Evolutionary conservation across 2,113 vertebrate species (phyloP).

Genomic region (Gadus macrocephalus): DNA sequence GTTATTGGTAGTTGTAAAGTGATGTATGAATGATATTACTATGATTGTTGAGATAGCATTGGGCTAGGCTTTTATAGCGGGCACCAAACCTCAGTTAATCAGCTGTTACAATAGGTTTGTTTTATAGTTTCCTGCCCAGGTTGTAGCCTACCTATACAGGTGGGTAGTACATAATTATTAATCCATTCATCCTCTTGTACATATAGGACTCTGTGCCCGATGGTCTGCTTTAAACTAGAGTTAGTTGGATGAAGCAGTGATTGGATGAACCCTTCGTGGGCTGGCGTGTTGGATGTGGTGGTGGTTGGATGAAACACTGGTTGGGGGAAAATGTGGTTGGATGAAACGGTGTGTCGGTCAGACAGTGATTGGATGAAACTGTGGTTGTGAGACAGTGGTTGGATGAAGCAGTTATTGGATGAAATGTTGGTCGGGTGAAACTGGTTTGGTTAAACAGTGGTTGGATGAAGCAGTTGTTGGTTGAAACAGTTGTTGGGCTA

Average conservation of each 20-base stretch:
- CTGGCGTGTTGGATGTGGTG: too few species aligned
- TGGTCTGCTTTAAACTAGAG: too few species aligned
- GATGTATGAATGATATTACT: conserved; percentile 6
- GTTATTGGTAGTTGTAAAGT: neutral
- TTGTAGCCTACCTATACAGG: too few species aligned
- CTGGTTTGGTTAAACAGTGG: conserved; percentile 69
- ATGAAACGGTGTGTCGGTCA: conserved; percentile 83
- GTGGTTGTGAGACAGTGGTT: conserved; percentile 70
- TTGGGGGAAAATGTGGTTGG: conserved; percentile 64
- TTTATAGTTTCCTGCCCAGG: too few species aligned
- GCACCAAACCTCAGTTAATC: too few species aligned
- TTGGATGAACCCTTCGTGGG: too few species aligned
- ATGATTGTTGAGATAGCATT: conserved; percentile 58
- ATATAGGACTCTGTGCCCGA: too few species aligned
- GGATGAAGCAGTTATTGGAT: conserved; percentile 75
- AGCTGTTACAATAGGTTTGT: too few species aligned
- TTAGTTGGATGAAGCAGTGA: too few species aligned
- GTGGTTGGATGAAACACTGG: too few species aligned
- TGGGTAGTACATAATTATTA: too few species aligned
- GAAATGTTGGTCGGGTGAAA: conserved; percentile 76
- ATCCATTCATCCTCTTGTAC: too few species aligned
- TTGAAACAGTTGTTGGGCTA: conserved; percentile 77
- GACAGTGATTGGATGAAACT: conserved; percentile 83
- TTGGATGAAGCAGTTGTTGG: conserved; percentile 87
- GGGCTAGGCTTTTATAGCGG: conserved; percentile 32